phyloP scores from a whole-genome alignment of 2,888 invertebrate genomes.

The Steinernema scapterisci region DNA sequence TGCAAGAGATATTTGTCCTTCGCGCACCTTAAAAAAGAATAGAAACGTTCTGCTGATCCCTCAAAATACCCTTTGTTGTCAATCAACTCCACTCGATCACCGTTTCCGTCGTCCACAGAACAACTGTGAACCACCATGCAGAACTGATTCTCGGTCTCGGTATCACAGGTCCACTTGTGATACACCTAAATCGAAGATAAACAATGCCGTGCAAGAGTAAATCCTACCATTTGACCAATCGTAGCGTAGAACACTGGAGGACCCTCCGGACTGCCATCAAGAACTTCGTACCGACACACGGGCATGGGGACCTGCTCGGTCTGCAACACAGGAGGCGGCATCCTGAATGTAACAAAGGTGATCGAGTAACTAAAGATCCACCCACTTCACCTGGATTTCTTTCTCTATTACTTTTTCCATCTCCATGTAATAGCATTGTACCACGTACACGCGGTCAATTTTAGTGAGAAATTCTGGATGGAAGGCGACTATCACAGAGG shows the following conservation, averaged over 20 bases:
- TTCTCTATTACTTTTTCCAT: constrained; percentile 58
- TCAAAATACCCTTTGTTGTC: constrained; percentile 58
- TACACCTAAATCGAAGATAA: constrained; percentile 48
- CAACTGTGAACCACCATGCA: constrained; percentile 66
- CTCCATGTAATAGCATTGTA: constrained; percentile 67
- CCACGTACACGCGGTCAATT: constrained; percentile 59
- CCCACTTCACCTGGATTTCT: constrained; percentile 60
- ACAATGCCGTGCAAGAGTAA: background rate
- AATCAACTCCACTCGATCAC: constrained; percentile 61
- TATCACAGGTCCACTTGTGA: constrained; percentile 67
- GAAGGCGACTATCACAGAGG: constrained; percentile 62
- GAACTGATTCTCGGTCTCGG: constrained; percentile 60
- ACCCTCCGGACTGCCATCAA: constrained; percentile 62
- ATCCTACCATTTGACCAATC: constrained; percentile 62
- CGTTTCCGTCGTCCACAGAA: constrained; percentile 66
- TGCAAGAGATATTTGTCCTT: constrained; percentile 64
- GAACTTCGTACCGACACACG: constrained; percentile 64
- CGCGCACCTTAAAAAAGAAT: constrained; percentile 56
- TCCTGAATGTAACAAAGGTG: constrained; percentile 43
- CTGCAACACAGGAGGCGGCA: constrained; percentile 63
- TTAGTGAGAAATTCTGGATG: constrained; percentile 64
- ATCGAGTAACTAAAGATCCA: background rate
- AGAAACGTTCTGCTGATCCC: background rate
- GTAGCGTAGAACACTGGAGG: constrained; percentile 64
- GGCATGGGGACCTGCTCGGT: constrained; percentile 65